phyloP scores from a whole-genome alignment of 1,140 invertebrate species.

The Delia radicum region DNA sequence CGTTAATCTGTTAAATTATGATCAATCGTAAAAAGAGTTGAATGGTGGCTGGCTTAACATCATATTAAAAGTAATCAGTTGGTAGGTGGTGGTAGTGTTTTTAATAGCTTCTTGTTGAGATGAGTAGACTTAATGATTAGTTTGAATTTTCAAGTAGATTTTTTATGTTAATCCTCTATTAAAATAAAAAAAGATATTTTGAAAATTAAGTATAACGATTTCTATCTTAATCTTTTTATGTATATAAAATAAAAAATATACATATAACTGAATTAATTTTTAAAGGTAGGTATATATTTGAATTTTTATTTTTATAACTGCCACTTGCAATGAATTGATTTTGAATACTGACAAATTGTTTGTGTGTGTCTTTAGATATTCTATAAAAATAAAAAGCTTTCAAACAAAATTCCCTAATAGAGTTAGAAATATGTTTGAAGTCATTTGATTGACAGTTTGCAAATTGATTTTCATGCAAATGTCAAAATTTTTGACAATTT shows the following conservation, averaged over 20 bases:
- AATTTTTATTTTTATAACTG: background rate
- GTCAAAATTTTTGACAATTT: slow-evolving; percentile 30
- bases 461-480: slow-evolving; percentile 37
- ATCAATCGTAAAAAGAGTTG: slow-evolving; percentile 3
- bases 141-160: background rate
- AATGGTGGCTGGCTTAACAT: background rate
- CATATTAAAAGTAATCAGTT: background rate
- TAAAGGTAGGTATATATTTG: background rate
- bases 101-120: background rate
- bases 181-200: background rate
- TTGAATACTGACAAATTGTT: no score
- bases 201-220: background rate
- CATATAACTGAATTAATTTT: background rate
- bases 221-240: background rate
- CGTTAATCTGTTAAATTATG: slow-evolving; percentile 53
- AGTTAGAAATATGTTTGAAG: slow-evolving; percentile 10
- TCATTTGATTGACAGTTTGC: slow-evolving; percentile 33
- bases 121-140: background rate
- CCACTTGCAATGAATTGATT: background rate
- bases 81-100: background rate
- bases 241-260: background rate
- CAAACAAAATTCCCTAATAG: background rate
- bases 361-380: background rate
- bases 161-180: background rate
- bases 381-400: background rate